Base-by-base conservation (phyloP, 2,113 vertebrate genomes). In the Malurus alboscapulatus region DNA sequence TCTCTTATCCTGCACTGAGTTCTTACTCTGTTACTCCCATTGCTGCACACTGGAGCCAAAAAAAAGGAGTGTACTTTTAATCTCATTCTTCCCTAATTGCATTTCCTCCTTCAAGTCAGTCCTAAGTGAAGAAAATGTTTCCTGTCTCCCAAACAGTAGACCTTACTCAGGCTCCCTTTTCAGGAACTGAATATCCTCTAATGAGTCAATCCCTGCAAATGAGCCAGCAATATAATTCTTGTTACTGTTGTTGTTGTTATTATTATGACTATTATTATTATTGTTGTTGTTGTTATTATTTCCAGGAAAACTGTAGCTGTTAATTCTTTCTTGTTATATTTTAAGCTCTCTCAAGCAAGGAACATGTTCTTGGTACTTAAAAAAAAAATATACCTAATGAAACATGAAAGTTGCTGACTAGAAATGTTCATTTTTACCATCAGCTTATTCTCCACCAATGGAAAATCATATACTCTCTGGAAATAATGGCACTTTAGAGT, bases 401-500 rank as follows among this genome's bases (percentile, higher is more conserved):
- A 75, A 81, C 14, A 16, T 17, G 12, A 12, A 88, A 48, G 30
- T 38, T 51, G 16, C 79, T 96, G 74, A 96, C 44, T 36, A 9
- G 62, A 73, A 77, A 65, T 91, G 18, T 42, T 83, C 71, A 12
- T 94, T 91, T 84, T 76, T 81, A 30, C 77, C 72, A 32, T 44
- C 88, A 98, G 99, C 99, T 81, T 99, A 99, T 97, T 98, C 98
- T 97, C 99, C 99, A 94, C 98, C 98, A 21, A 98, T 99, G 98
- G 99, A 99, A 98, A 99, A 99, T 95, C 99, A 99, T 96, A 98
- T 99, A 94, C 96, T 98, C 25, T 98, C 98, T 66, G 97, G 98
- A 97, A 99, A 99, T 97, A 99, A 98, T 29, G 98, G 98, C 96
- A 99, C 98, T 97, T 98, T 99, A 98, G 99, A 99, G 96, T 99